Base-by-base conservation (phyloP, 2,888 invertebrate species). In the Amphiduros pacificus region DNA sequence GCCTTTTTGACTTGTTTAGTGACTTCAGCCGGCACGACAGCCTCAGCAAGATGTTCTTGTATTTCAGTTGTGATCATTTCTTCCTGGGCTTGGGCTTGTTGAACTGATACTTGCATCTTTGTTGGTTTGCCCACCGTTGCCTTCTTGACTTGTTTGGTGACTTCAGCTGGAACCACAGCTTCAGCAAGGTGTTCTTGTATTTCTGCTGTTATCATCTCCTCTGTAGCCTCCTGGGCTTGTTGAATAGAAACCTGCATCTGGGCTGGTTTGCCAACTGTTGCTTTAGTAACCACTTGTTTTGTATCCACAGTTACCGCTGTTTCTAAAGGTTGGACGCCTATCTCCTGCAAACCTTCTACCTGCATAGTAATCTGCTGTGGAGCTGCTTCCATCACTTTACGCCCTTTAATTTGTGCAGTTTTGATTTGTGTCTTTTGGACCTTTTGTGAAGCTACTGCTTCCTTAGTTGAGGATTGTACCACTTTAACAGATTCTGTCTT, bases 11-110 rank as follows among this genome's bases (percentile, higher is more conserved):
- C 50, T 51, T 61, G 48, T 6, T 44, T 44, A 44, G 6, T 5
- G 44, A 44, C 52, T 14, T 56, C 51, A 11, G n/a, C 51, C 27
- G 52, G 41, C 24, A 9, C 17, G 14, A 36, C 58, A 28, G 9
- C 50, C 27, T 58, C 49, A 50, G 51, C 27, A 20, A 27, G 32
- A 26, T 50, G 58, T 32, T 58, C 58, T n/a, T 44, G 40, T 2
- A 57, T 26, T 31, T 50, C 58, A 6, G 49, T 36, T 50, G 9
- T 58, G 36, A 48, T 60, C 36, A 53, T 55, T 27, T 48, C 17
- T 6, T 50, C 26, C 28, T 60, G 40, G n/a, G 22, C n/a, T n/a
- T 44, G 44, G n/a, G 44, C 22, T 6, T 20, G 20, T n/a, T 44
- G 44, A 6, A 20, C 44, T 5, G 9, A 6, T 24, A 29, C 50